Base-by-base conservation (phyloP, 2,113 vertebrate species). In the Malurus cyaneus region DNA sequence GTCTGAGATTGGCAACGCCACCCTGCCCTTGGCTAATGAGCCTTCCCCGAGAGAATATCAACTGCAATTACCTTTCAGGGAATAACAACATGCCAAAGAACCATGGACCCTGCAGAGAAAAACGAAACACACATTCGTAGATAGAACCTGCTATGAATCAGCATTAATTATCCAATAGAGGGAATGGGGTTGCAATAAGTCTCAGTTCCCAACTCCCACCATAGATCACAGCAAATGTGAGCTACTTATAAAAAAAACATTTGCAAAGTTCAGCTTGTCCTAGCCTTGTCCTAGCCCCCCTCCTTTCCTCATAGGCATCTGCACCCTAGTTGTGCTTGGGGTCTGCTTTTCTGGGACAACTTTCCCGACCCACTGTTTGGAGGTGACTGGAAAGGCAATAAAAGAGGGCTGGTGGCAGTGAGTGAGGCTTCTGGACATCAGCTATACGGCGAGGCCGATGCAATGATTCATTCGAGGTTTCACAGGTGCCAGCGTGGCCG, bases 11-110 rank as follows among this genome's bases (percentile, higher is more conserved):
- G 90, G 94, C 94, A 96, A 96, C 86, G 5, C 83, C 90, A 96
- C 92, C 93, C 88, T 95, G 83, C 81, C 92, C 86, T 94, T 81
- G 92, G 94, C 94, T 97, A 93, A 93, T 93, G 95, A 96, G 93
- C 83, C 81, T 93, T 94, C 91, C 93, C 88, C 56, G 60, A 65
- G 93, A 93, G 95, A 96, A 95, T 96, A 96, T 95, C 96, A 96
- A 96, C 86, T 96, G 90, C 95, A 97, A 97, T 97, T 96, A 96
- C 94, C 94, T 97, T 95, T 95, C 92, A 92, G 86, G 84, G 93
- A 95, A 96, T 94, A 96, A 96, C 84, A 96, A 96, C 93, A 96
- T 89, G 88, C 79, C 88, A 91, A 93, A 93, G 94, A 94, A 91
- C 95, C 91, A 67, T 52, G 81, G 92, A 94, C 88, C 91, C 86